A percentile compares a stretch with the other conserved stretches of the same genome.
These are phyloP conservation scores for Cosmia trapezina DNA, from an alignment of 2,888 invertebrate genomes.

Conservation along the genomic window DNA sequence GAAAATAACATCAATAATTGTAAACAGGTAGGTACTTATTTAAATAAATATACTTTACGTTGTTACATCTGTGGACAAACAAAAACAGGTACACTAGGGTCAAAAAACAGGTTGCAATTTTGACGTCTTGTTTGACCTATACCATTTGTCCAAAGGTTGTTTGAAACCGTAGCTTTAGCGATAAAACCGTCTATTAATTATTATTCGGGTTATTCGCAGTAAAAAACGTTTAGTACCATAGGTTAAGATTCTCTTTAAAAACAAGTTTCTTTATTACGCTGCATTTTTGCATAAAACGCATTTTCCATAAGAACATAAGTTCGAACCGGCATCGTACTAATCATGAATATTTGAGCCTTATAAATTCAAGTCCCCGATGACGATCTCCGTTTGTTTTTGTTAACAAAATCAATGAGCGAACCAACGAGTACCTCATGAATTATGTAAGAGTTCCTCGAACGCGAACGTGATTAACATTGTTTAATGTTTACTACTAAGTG, in stretches of 20 bases:
- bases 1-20: neutral
- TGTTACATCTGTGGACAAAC: neutral
- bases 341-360: conserved; percentile 10
- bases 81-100: neutral
- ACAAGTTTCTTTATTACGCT: conserved; percentile 13
- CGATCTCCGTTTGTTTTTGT: conserved; percentile 61
- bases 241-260: conserved; percentile 6
- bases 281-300: conserved; percentile 20
- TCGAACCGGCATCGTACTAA: conserved; percentile 19
- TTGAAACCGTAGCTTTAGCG: neutral
- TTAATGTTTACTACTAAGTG: conserved; percentile 49
- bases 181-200: neutral
- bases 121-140: neutral
- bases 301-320: neutral
- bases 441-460: conserved; percentile 69
- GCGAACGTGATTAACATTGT: conserved; percentile 54
- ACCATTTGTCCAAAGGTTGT: conserved; percentile 2
- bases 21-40: neutral
- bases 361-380: conserved; percentile 16
- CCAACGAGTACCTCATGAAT: conserved; percentile 62
- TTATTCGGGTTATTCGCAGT: neutral
- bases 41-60: neutral
- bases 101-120: neutral
- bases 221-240: neutral
- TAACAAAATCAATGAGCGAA: conserved; percentile 56